Evolutionary conservation across 2,888 invertebrate genomes (phyloP), one percentile per base, ranked within the genome.

Genomic region (Smittia aterrima): DNA sequence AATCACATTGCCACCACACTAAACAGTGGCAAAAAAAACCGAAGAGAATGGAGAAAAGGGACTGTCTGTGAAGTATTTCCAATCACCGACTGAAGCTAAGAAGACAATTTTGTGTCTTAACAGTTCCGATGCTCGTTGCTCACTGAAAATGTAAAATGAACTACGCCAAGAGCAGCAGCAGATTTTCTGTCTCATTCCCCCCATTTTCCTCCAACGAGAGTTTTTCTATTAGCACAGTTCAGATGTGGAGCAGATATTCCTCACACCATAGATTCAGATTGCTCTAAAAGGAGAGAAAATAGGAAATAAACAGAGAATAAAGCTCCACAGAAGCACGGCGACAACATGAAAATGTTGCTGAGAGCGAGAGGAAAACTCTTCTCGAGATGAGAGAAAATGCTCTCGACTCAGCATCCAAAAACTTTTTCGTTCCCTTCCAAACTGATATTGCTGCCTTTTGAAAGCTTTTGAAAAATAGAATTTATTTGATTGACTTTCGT

Each of bases 141-240:
- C 70, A 70, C 70, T 70, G 54, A 70, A 64, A 64, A 67, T 67
- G 41, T 41, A 66, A 66, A 27, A 32, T 20, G 22, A 58, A 58
- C 58, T 58, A 58, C 58, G 58, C 47, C 47, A 58, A 22, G 58
- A 58, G 58, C n/a, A 58, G n/a, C 58, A 58, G n/a, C 16, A 22
- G 18, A 22, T 32, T 38, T 66, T 27, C 27, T 66, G 32, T 24
- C 32, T 66, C 38, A n/a, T 66, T 66, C 32, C 32, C 16, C 38
- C 32, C 41, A 40, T 41, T 67, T 24, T 41, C 47, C 47, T 47
- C 24, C 27, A 25, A 9, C 4, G 13, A 64, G 64, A 64, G 64
- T 25, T 64, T 58, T 22, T n/a, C 27, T 64, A 27, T 25, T 25
- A 27, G n/a, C 47, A 58, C 22, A 58, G 16, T 58, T n/a, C 58